Base-by-base conservation (phyloP, 1,140 invertebrate species). In the Drosophila prosaltans region DNA sequence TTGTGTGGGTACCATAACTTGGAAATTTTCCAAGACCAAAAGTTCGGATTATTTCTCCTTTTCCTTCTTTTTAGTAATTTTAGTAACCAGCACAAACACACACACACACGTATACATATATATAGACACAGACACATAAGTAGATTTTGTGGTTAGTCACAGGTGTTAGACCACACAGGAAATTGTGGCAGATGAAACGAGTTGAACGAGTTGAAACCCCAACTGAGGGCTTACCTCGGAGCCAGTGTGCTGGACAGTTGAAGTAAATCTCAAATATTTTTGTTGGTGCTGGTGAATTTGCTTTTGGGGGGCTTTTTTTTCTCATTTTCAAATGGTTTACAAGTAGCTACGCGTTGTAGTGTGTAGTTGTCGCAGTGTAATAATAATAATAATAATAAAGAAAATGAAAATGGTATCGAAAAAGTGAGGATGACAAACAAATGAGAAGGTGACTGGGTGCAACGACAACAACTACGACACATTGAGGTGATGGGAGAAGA, bases 301-400 rank as follows among this genome's bases (percentile, higher is more conserved):
- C 28, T 58, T 36, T 58, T 24, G 6, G 16, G 16, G 5, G 16
- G 16, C 16, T 16, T 16, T 16, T 16, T 16, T 48, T 48, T 48
- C 45, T 24, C 45, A 51, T 26, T 51, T 51, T 24, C 8, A 26
- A 51, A 26, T 51, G 45, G 57, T 72, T 79, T 73, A 81, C 60
- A 81, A 64, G 66, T 81, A 81, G 76, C 79, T 81, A 79, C 63
- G 76, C 65, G 76, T 69, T 72, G 65, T 75, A 36, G 67, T 58
- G 59, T 55, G 63, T 32, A 45, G 74, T 77, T 72, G 69, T 65
- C 65, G 63, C 57, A 75, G 45, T 51, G 36, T 28, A 57, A 58
- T n/a, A 77, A 48, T 45, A 45, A 48, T 9, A 51, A 51, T 51
- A 51, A 48, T 48, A 48, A 48, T 48, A 21, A 48, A 48, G 16